Evolutionary conservation across 2,888 invertebrate species (phyloP), one percentile per base, ranked within the genome.

Genomic region (Morinoia aosen): DNA sequence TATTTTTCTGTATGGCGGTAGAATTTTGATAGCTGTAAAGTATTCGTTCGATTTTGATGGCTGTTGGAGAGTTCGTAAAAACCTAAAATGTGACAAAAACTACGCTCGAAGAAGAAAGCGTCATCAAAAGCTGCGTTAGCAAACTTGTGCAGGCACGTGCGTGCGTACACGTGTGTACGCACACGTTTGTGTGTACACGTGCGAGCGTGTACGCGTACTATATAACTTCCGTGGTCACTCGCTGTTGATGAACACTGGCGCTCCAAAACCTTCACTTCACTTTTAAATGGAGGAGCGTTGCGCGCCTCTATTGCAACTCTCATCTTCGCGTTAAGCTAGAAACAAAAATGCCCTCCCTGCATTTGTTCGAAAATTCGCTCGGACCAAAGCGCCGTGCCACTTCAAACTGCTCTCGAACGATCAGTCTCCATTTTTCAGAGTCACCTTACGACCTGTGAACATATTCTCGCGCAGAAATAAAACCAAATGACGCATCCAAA

Each of bases 381-480:
- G 2, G 76, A 76, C 33, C 76, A 76, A 76, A 76, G 76, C 76
- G 76, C 76, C 33, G 3, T 76, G 90, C 90, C 90, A 48, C 90
- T 90, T 90, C 90, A 93, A 93, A 93, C 56, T 93, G 57, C 93
- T n/a, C 93, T 93, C 93, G 11, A 93, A 93, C 93, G 93, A 93
- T 93, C 93, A 93, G 93, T 93, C 93, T 93, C 93, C 93, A 93
- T 93, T 93, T 93, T 93, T 93, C 93, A 33, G 11, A 39, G 48
- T 90, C 90, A 48, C 90, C 48, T 4, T 90, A 90, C 90, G 90
- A 90, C 93, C 56, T 57, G 93, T 56, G 93, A 56, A 57, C 93
- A 57, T 93, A 93, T 93, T 57, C 57, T 57, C 56, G 93, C 57
- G n/a, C 12, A 57, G 93, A 57, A 57, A 93, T 93, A 93, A 93